phyloP scores from a whole-genome alignment of 2,888 invertebrate species.

The Galeruca laticollis region DNA sequence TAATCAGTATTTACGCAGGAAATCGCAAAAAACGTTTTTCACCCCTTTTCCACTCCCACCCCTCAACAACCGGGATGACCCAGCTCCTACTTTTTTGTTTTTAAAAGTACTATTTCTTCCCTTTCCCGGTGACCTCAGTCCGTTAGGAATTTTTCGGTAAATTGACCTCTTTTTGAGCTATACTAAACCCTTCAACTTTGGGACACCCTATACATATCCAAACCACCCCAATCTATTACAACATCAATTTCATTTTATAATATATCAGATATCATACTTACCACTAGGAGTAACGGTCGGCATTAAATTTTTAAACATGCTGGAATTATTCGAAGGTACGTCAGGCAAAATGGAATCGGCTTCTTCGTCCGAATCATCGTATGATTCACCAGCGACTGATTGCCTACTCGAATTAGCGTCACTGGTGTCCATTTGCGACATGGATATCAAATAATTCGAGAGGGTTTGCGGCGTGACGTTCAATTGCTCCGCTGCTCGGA shows the following conservation, averaged over 20 bases:
- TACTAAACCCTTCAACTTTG: too few species aligned
- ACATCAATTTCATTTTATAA: not conserved
- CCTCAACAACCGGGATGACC: too few species aligned
- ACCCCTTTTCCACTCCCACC: too few species aligned
- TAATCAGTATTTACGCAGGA: too few species aligned
- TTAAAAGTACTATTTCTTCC: too few species aligned
- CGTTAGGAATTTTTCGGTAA: too few species aligned
- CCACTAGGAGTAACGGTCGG: slow-evolving; percentile 15
- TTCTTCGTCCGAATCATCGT: slow-evolving; percentile 67
- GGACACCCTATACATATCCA: too few species aligned
- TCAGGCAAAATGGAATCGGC: slow-evolving; percentile 67
- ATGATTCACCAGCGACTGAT: slow-evolving; percentile 64
- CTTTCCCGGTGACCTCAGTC: too few species aligned
- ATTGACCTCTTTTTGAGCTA: too few species aligned
- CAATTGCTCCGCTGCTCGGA: slow-evolving; percentile 80
- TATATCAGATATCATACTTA: not conserved
- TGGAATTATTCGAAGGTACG: slow-evolving; percentile 65
- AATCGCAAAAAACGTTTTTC: too few species aligned
- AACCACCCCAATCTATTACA: too few species aligned
- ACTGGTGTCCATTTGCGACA: slow-evolving; percentile 68
- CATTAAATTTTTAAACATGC: slow-evolving; percentile 56
- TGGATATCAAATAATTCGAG: slow-evolving; percentile 76
- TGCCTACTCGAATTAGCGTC: slow-evolving; percentile 65
- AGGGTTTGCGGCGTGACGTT: slow-evolving; percentile 82
- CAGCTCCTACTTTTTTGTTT: too few species aligned